These are phyloP conservation scores for Actinia tenebrosa DNA, from an alignment of 64 coral and sea anemone genomes.

Conservation along the genomic window DNA sequence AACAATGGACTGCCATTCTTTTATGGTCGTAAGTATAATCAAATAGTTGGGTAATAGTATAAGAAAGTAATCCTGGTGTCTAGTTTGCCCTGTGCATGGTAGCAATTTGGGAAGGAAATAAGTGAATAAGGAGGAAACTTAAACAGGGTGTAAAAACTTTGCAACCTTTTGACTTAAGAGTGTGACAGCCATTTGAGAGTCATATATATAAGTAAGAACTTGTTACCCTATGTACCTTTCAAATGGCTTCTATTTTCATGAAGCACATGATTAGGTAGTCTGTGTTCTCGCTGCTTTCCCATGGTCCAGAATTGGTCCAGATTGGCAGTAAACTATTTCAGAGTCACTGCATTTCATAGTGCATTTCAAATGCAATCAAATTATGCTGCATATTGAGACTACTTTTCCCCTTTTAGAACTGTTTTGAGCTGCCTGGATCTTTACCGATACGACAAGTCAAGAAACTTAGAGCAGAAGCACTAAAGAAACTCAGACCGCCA, in stretches of 20 bases:
- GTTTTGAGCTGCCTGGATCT: slow-evolving; percentile 57
- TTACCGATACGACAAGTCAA: slow-evolving; percentile 42
- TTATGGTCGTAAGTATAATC: slow-evolving; percentile 69
- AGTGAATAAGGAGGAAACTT: no score
- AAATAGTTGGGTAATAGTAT: not conserved
- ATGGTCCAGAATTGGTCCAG: no score
- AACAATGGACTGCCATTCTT: slow-evolving; percentile 88
- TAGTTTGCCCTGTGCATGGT: no score
- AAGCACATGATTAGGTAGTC: not conserved
- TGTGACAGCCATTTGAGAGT: no score
- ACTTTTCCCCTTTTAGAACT: slow-evolving; percentile 38
- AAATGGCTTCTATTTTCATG: no score
- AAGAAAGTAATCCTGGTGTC: no score
- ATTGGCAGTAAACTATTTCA: not conserved
- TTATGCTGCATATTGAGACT: not conserved
- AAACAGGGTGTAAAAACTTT: no score
- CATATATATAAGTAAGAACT: no score
- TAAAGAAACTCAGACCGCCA: not conserved
- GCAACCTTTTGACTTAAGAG: no score
- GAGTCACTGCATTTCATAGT: not conserved
- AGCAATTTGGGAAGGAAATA: no score
- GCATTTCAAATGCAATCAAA: not conserved
- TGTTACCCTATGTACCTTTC: no score
- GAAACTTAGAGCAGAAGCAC: slow-evolving; percentile 38
- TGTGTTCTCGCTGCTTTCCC: not conserved